phyloP scores from a whole-genome alignment of 2,888 invertebrate genomes.

The Patella ulyssiponensis region DNA sequence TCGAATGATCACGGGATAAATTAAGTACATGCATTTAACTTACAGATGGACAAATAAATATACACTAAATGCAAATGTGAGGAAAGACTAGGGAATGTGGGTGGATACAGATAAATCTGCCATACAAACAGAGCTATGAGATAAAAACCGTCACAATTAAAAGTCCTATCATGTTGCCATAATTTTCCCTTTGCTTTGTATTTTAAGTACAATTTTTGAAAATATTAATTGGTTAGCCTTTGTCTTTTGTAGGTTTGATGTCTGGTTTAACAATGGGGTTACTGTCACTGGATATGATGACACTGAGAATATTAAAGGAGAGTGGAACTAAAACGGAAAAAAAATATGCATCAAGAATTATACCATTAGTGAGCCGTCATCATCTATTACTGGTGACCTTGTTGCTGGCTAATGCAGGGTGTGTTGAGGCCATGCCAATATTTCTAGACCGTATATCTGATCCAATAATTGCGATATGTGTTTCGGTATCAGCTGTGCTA shows the following conservation, averaged over 20 bases:
- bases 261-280: constrained; percentile 72
- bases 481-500: constrained; percentile 70
- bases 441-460: constrained; percentile 68
- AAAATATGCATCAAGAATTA: constrained; percentile 64
- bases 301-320: constrained; percentile 64
- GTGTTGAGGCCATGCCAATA: constrained; percentile 71
- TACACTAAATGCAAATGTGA: no score
- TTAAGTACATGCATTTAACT: no score
- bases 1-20: no score
- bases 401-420: constrained; percentile 68
- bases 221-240: no score
- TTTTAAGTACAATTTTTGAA: no score
- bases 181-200: no score
- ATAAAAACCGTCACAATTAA: no score
- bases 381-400: constrained; percentile 70
- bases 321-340: constrained; percentile 63
- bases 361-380: constrained; percentile 67
- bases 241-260: constrained; percentile 63
- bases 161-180: no score
- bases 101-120: no score
- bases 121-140: no score
- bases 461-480: constrained; percentile 66
- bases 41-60: no score
- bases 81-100: no score
- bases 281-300: constrained; percentile 67